Evolutionary conservation across 2,888 invertebrate genomes (phyloP).

Genomic region (Tetramorium bicarinatum): DNA sequence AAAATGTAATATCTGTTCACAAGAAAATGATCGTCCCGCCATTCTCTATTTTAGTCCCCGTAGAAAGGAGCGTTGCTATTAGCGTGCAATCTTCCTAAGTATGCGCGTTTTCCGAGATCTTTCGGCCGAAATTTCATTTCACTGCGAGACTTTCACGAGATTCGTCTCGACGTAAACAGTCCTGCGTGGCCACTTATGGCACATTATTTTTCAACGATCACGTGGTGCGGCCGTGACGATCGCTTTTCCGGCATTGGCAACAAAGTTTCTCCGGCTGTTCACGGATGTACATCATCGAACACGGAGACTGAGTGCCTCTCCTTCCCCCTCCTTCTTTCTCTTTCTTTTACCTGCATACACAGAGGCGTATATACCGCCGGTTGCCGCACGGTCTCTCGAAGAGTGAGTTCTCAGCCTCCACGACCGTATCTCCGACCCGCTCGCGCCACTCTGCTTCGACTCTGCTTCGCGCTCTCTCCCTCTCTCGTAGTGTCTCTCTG

Average conservation of each 20-base stretch:
- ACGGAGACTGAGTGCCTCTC: constrained; percentile 50
- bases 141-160: constrained; percentile 2
- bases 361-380: constrained; percentile 58
- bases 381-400: constrained; percentile 60
- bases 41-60: neutral
- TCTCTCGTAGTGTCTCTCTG: constrained; percentile 8
- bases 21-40: constrained; percentile 27
- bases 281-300: constrained; percentile 60
- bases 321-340: constrained; percentile 5
- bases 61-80: constrained; percentile 33
- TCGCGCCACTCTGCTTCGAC: constrained; percentile 40
- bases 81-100: constrained; percentile 46
- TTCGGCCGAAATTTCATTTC: constrained; percentile 48
- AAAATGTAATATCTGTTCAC: constrained; percentile 3
- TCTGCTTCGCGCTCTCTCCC: constrained; percentile 50
- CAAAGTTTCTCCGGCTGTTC: constrained; percentile 56
- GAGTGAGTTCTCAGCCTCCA: constrained; percentile 75
- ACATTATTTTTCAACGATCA: constrained; percentile 35
- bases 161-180: constrained; percentile 42
- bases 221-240: constrained; percentile 45
- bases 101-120: constrained; percentile 35
- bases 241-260: constrained; percentile 72
- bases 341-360: constrained; percentile 55
- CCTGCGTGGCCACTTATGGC: constrained; percentile 7
- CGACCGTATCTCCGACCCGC: constrained; percentile 49